phyloP scores from a whole-genome alignment of 2,113 vertebrate species.

The human region GRCh38 chrX:27350001-27350500 shows the following conservation, averaged over 20 bases:
- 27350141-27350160: background rate
- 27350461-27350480: too few species aligned
- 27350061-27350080: background rate
- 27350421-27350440: background rate
- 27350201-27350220: background rate
- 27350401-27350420: background rate
- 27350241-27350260: background rate
- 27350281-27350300: background rate
- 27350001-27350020: background rate
- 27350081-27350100: background rate
- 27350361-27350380: background rate
- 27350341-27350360: background rate
- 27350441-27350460: too few species aligned
- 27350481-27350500: too few species aligned
- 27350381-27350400: background rate
- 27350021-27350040: background rate
- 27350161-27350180: background rate
- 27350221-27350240: background rate
- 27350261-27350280: background rate
- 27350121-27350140: background rate
- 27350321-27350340: background rate
- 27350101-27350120: background rate
- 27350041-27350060: background rate
- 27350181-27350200: background rate
- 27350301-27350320: background rate